These are phyloP conservation scores for Tragelaphus buxtoni DNA, from an alignment of 2,113 vertebrate species.

Conservation along the genomic window DNA sequence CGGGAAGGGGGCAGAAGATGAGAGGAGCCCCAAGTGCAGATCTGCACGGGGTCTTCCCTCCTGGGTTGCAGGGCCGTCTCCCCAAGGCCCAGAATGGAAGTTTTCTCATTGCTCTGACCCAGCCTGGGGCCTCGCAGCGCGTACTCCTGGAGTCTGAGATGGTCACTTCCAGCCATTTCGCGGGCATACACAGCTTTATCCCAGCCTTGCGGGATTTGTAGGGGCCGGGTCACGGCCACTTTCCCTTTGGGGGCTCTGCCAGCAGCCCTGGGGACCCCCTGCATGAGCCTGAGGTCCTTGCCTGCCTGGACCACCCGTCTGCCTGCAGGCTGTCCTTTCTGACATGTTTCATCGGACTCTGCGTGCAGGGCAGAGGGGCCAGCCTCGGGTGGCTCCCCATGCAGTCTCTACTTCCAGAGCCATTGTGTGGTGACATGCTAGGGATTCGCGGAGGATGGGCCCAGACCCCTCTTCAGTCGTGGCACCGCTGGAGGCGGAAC, in stretches of 20 bases:
- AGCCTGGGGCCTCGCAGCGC: rapidly evolving
- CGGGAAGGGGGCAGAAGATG: neutral
- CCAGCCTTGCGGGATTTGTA: neutral
- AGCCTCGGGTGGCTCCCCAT: neutral
- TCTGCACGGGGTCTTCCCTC: neutral
- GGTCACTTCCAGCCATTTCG: neutral
- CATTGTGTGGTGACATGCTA: rapidly evolving
- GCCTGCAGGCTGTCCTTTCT: neutral
- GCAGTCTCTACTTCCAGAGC: neutral
- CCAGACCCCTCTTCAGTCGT: neutral
- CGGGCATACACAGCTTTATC: neutral
- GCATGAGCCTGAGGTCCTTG: neutral
- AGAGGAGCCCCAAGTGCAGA: neutral
- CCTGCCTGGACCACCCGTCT: neutral
- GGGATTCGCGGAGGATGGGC: neutral
- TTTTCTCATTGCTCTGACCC: neutral
- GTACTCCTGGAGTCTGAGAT: neutral
- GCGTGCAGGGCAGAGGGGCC: neutral
- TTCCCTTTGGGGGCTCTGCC: neutral
- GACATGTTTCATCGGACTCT: neutral
- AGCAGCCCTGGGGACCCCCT: neutral
- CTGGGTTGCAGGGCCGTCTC: neutral
- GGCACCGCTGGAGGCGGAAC: neutral
- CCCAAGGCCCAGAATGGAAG: neutral
- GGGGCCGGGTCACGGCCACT: rapidly evolving